Base-by-base conservation (phyloP, 2,113 vertebrate genomes). In the Oxyura jamaicensis region DNA sequence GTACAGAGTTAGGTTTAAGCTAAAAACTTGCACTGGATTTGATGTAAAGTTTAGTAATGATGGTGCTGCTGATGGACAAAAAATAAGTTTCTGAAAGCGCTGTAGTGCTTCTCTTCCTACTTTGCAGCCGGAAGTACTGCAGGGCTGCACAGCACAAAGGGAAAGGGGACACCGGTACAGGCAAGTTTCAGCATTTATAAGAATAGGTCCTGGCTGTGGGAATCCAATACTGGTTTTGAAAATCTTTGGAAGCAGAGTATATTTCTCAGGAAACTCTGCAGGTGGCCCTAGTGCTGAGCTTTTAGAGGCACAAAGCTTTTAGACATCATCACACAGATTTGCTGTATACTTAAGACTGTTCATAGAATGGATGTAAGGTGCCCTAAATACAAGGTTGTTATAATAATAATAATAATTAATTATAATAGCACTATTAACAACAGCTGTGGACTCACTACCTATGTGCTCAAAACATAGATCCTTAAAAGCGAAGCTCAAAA, bases 181-280 rank as follows among this genome's bases (percentile, higher is more conserved):
- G 58, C 41, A 63, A 25, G 52, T 88, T 74, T 72, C 91, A 86
- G 71, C 22, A 26, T 59, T 86, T 65, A 71, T 48, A 42, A 86
- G 86, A 91, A 59, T 78, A 84, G 56, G 66, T 48, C 22, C 35
- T 88, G 67, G 33, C 26, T 86, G 68, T 35, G 73, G 46, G 46
- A 93, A 91, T 46, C 29, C 10, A 36, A n/a, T 36, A 63, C 0
- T 55, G 42, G 36, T 88, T 93, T 96, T 74, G 59, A 75, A 91
- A 94, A 19, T 39, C 60, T 94, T 88, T 93, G 88, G 68, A 90
- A 72, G 55, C 33, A 52, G 35, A 3, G 13, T n/a, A 60, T 12
- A 18, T 75, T 88, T 88, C 91, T 86, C 86, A 77, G 87, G 68
- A 90, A 93, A 69, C 68, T 95, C 81, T 96, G 85, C 91, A 96